These are phyloP conservation scores for Aphelinus atriplicis DNA, from an alignment of 1,140 invertebrate species.

Conservation along the genomic window DNA sequence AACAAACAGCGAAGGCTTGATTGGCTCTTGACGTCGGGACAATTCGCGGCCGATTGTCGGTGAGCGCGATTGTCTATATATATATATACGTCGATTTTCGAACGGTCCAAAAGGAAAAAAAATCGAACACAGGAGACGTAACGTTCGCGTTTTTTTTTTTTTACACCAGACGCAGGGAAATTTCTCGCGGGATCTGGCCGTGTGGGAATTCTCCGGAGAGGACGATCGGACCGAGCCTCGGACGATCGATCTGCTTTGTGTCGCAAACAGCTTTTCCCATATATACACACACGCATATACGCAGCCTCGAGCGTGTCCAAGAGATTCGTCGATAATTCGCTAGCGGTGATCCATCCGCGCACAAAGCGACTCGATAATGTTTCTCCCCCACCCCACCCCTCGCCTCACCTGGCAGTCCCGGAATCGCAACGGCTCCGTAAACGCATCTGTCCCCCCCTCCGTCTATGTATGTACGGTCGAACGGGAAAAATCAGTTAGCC, in stretches of 20 bases:
- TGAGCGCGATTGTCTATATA: background rate
- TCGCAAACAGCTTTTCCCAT: constrained; percentile 10
- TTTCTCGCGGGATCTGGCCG: no score
- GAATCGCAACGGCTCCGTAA: no score
- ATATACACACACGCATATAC: background rate
- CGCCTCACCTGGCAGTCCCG: no score
- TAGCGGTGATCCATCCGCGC: background rate
- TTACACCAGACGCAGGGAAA: no score
- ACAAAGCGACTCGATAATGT: background rate
- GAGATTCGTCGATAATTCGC: background rate
- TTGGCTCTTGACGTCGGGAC: constrained; percentile 30
- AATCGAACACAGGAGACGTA: no score
- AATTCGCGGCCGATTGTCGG: constrained; percentile 31
- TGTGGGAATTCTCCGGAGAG: no score
- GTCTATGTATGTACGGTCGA: background rate
- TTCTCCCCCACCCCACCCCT: background rate
- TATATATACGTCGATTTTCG: background rate
- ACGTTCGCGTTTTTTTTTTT: no score
- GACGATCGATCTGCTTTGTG: no score
- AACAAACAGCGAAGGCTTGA: constrained; percentile 37
- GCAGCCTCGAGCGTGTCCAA: background rate
- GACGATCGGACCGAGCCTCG: no score
- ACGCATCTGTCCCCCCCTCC: no score
- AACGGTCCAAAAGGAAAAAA: no score
- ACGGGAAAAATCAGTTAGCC: constrained; percentile 22